These are phyloP conservation scores for human DNA, from an alignment of 2,113 vertebrate species.

Conservation along the genomic window GRCh38 chr9:126493501-126494000, in stretches of 20 bases:
- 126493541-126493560: too few relatives aligned
- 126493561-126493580: not conserved
- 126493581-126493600: accelerated
- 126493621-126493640: accelerated
- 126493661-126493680: not conserved
- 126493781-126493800: not conserved
- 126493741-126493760: not conserved
- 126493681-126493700: accelerated
- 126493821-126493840: not conserved
- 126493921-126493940: accelerated
- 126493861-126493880: not conserved
- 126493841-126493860: not conserved
- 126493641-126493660: accelerated
- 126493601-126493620: accelerated
- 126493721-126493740: not conserved
- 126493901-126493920: accelerated
- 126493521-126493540: not conserved
- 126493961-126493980: not conserved
- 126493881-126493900: not conserved
- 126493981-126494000: accelerated
- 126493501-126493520: not conserved
- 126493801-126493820: not conserved
- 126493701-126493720: not conserved
- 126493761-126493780: not conserved
- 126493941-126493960: not conserved